A percentile compares a stretch with the other conserved stretches of the same genome.
These are phyloP conservation scores for Cloeon dipterum DNA, from an alignment of 2,888 invertebrate species.

Conservation along the genomic window DNA sequence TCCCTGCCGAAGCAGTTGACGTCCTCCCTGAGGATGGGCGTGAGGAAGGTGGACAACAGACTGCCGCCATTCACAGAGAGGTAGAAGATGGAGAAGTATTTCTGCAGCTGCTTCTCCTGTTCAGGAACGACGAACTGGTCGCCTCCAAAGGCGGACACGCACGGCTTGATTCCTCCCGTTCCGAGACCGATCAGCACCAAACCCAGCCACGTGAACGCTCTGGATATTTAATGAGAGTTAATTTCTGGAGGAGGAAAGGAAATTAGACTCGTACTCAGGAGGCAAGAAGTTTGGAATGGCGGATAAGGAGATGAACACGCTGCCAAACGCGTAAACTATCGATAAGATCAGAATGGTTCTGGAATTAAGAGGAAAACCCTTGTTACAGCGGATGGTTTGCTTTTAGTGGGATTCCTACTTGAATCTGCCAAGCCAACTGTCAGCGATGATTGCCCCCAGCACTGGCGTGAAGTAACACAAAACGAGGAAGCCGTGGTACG, in stretches of 20 bases:
- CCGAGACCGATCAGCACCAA: constrained; percentile 46
- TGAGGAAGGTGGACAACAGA: constrained; percentile 56
- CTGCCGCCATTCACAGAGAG: constrained; percentile 41
- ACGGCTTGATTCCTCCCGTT: constrained; percentile 65
- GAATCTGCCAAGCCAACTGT: constrained; percentile 79
- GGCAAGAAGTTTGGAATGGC: too few species aligned
- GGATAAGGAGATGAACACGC: too few species aligned
- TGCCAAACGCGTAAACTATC: too few species aligned
- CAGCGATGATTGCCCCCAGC: constrained; percentile 81
- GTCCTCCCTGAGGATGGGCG: constrained; percentile 64
- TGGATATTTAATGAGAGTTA: too few species aligned
- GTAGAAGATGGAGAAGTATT: constrained; percentile 58
- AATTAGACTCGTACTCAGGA: too few species aligned
- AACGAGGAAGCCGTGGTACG: constrained; percentile 77
- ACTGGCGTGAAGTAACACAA: constrained; percentile 76
- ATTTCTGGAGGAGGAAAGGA: too few species aligned
- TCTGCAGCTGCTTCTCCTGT: constrained; percentile 35
- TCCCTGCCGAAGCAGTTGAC: constrained; percentile 51
- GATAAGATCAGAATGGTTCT: too few species aligned
- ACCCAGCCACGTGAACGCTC: constrained; percentile 35
- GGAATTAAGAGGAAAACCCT: constrained; percentile 18
- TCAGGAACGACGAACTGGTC: constrained; percentile 46
- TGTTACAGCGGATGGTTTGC: neutral
- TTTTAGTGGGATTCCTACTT: constrained; percentile 17
- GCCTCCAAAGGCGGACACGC: constrained; percentile 60